Base-by-base conservation (phyloP, 2,888 invertebrate genomes). In the Leptothorax acervorum region DNA sequence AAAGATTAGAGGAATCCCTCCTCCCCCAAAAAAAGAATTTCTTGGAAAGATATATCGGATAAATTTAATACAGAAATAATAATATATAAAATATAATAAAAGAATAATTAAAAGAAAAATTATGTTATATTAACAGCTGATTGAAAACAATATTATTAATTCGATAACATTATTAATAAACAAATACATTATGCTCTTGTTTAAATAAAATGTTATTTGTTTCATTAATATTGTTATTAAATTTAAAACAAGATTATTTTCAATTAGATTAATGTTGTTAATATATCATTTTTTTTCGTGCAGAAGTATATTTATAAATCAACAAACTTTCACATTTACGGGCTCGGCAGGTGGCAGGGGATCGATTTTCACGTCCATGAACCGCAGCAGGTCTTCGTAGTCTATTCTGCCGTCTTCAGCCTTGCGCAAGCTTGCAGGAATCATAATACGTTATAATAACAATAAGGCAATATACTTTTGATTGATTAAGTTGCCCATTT, bases 301-400 rank as follows among this genome's bases (percentile, higher is more conserved):
- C 11, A 23, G 8, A 65, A 66, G 45, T 28, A 15, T 8, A 42
- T 42, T 12, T 5, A 66, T 66, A 28, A 45, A 28, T 28, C 3
- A 39, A 57, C 57, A 28, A 93, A 96, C 96, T 94, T 96, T 96
- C 65, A 95, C 91, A 89, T 96, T 96, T 11, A 95, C 94, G 11
- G 96, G 96, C 84, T 93, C 91, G 5, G 95, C 94, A 60, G 96
- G 96, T 39, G 95, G 90, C 81, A 95, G 93, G 2, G 96, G 96
- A 90, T 95, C 95, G 15, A 96, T 95, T 92, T 96, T 96, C 91
- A 97, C 96, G 93, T 98, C 97, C 83, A 98, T 94, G 92, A 98
- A 98, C 60, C 95, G 93, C 90, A 98, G 93, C 81, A 98, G 95
- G 92, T 98, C 97, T 2, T 96, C 95, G 85, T 97, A 97, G 79